These are phyloP conservation scores for Rhagoletis zephyria DNA, from an alignment of 1,140 invertebrate genomes.

Conservation along the genomic window DNA sequence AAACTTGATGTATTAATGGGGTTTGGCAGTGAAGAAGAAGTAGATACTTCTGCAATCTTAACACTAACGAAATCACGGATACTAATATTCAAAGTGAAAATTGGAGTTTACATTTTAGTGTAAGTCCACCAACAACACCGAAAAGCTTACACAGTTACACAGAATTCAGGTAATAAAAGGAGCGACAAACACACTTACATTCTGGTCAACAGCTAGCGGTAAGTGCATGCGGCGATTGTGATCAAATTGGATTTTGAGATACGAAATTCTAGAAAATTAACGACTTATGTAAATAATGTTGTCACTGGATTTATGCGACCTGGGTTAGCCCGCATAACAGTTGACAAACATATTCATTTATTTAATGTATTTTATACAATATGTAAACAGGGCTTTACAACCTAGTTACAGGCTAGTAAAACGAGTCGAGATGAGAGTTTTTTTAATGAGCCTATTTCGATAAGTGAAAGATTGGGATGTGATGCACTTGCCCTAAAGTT, in stretches of 20 bases:
- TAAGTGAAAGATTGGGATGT: not conserved
- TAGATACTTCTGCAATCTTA: slow-evolving; percentile 59
- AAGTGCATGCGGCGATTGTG: not conserved
- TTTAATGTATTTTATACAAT: slow-evolving; percentile 13
- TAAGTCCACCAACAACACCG: slow-evolving; percentile 58
- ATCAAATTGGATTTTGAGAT: slow-evolving; percentile 56
- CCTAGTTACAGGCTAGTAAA: slow-evolving; percentile 74
- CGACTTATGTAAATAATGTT: slow-evolving; percentile 60
- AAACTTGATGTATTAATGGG: not conserved
- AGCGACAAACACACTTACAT: slow-evolving; percentile 10
- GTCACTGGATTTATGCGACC: slow-evolving; percentile 37
- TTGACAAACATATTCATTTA: not conserved
- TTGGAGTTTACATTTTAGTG: slow-evolving; percentile 60
- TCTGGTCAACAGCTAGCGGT: not conserved
- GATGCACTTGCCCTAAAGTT: not conserved
- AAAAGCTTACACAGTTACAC: slow-evolving; percentile 32
- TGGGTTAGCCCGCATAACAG: slow-evolving; percentile 22
- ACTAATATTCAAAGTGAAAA: slow-evolving; percentile 61
- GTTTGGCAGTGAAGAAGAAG: not conserved
- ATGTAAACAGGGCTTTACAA: slow-evolving; percentile 73
- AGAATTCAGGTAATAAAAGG: not conserved
- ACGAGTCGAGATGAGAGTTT: slow-evolving; percentile 64
- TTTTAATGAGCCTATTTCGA: not conserved
- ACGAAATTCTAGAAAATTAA: slow-evolving; percentile 68
- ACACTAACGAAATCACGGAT: slow-evolving; percentile 59